These are phyloP conservation scores for Halocynthia roretzi DNA, from an alignment of 23 tunicate species.

Conservation along the genomic window DNA sequence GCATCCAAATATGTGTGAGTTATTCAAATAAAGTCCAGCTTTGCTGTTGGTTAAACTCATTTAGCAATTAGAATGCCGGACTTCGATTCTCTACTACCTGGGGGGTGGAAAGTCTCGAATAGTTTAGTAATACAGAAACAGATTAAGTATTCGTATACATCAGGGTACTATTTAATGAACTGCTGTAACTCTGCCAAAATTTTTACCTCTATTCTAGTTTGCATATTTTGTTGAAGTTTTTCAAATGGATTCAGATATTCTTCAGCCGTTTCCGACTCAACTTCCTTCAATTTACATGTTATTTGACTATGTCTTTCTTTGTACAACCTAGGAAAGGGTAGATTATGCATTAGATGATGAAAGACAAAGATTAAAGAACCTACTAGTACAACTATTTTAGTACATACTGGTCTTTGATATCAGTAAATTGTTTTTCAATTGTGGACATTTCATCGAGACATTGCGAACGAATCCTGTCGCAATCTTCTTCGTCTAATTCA, in stretches of 20 bases:
- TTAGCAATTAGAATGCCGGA: too few relatives aligned
- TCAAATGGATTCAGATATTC: constrained; percentile 72
- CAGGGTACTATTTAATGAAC: background rate
- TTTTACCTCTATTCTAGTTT: constrained; percentile 54
- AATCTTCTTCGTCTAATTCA: constrained; percentile 82
- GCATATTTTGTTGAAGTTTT: constrained; percentile 34
- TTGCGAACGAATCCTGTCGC: constrained; percentile 36
- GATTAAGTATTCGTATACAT: background rate
- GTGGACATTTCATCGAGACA: constrained; percentile 63
- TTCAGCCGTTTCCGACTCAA: constrained; percentile 48
- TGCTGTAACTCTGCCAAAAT: background rate
- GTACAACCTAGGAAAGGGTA: constrained; percentile 35
- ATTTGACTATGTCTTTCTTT: constrained; percentile 71
- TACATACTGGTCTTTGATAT: constrained; percentile 71
- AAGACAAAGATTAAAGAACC: background rate
- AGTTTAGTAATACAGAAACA: too few relatives aligned
- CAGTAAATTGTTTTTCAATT: constrained; percentile 69
- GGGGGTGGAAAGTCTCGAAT: too few relatives aligned
- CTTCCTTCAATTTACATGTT: constrained; percentile 39
- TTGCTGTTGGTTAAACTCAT: too few relatives aligned
- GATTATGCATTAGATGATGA: background rate
- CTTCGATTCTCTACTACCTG: too few relatives aligned
- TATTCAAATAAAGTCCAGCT: background rate
- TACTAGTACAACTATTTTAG: background rate
- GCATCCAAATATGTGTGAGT: too few relatives aligned